Base-by-base conservation (phyloP, 2,797 vertebrate species). In the Thamnophis elegans region DNA sequence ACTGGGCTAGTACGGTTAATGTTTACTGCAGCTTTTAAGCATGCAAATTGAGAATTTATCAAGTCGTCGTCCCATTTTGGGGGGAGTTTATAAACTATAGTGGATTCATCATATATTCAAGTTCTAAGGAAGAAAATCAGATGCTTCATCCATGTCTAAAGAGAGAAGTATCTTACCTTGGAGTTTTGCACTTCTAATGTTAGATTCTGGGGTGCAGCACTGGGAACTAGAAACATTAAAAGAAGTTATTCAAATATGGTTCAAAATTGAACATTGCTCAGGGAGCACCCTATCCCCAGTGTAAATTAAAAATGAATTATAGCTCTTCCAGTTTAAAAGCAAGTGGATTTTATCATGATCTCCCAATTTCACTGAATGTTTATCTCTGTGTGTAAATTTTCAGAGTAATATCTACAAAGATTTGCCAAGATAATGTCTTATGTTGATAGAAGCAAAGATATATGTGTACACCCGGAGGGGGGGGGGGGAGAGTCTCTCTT, bases 121-220 rank as follows among this genome's bases (percentile, higher is more conserved):
- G 13, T 54, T 82, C 18, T 47, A 53, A 42, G 28, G 28, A 42
- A 73, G 13, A 62, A 88, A 78, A 54, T 36, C 20, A 42, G n/a
- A 16, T 0, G 22, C 7, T 91, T 91, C 20, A 7, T 36, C 12
- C 28, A 51, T 56, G 0, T 0, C 12, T n/a, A 1, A 11, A 95
- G 54, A 0, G 82, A 87, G 9, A 93, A 89, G 65, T 86, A 4
- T 88, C 97, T 98, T 97, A 99, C 99, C 99, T 99, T 99, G 91
- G 99, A 99, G 97, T 99, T 99, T 95, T 99, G 98, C 3, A 99
- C 99, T 96, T 99, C 99, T 96, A 99, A 95, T 0, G 99, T 98
- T 26, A 99, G 97, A 94, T 99, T 99, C 97, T 99, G 99, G n/a
- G 99, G 99, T 4, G 99, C 97, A 90, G 98, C 98, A 92, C 99